Evolutionary conservation across 2,888 invertebrate species (phyloP), one percentile per base, ranked within the genome.

Genomic region (Biston stratarius): DNA sequence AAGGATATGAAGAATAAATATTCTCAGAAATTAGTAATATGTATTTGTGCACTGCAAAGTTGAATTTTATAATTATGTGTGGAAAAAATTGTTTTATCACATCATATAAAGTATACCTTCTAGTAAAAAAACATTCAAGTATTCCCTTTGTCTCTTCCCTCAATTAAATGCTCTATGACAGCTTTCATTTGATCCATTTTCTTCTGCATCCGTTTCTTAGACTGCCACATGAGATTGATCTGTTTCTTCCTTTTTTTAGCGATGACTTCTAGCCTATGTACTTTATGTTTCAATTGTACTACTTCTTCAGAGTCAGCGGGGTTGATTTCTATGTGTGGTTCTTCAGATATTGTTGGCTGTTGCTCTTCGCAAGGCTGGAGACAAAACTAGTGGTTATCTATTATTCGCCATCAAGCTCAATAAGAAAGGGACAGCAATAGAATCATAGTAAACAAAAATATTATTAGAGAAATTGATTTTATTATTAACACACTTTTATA

Each of bases 151-250:
- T 75, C 73, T 67, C 83, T 86, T 69, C 79, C 76, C 66, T 79
- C 85, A 9, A 90, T 83, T 61, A 91, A 80, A 79, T 91, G 88
- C 72, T 84, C 84, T 6, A 92, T 79, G 64, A 90, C 75, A 51
- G 69, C 66, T 24, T 83, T 87, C 83, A 90, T 83, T 53, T 77
- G 73, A 0, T 84, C 82, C n/a, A 91, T 49, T 70, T 89, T 89
- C 61, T 77, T 86, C 45, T 75, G 72, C 10, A 91, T 75, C 33
- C 86, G 76, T 58, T 78, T 77, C 47, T 85, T 86, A 0, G 81
- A 75, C 61, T 87, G 88, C 87, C 88, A 87, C 84, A 91, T 83
- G 0, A 84, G 74, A 38, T 86, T 84, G 9, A 91, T 73, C 56
- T 82, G 82, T 42, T 77, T 81, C 67, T 87, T 90, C 47, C 90